Evolutionary conservation across 1,140 invertebrate genomes (phyloP), one percentile per base, ranked within the genome.

Genomic region (Drosophila lacertosa): DNA sequence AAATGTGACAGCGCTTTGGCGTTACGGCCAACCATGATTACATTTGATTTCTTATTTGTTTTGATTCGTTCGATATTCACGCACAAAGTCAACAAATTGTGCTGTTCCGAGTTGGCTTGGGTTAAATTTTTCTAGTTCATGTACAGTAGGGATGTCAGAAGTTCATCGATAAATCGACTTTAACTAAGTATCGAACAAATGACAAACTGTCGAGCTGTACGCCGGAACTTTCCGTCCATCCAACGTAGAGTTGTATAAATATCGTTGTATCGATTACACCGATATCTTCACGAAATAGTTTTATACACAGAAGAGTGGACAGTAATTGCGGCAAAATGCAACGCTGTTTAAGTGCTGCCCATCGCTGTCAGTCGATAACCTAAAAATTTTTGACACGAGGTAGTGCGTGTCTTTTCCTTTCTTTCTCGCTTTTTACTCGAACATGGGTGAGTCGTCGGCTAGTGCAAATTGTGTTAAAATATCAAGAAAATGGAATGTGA

Each of bases 391-490:
- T 83, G 89, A 90, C 89, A 90, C 83, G 75, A 86, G 81, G 77
- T 79, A 58, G 76, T 77, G 69, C 68, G 78, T 86, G 78, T 89
- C 88, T 86, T 83, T 90, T 90, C 89, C 89, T 91, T 91, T 91
- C 90, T 89, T 91, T 91, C 90, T 91, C 88, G 89, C 80, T 86
- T 91, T 84, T 86, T 91, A 91, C 88, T 90, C 84, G 73, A 90
- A 90, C 74, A 91, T 91, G 90, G 90, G 90, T 91, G 72, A 91
- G 90, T 91, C 60, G 67, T 70, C 74, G 62, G 70, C 71, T 90
- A 70, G 63, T 65, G 75, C 54, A 76, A 90, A 88, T 73, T 83
- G 70, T 60, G 63, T 60, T 20, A 45, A 82, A 88, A 81, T 81
- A 88, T 86, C 77, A 74, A 68, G 74, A 71, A 86, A 77, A 74